Evolutionary conservation across 2,888 invertebrate species (phyloP).

Genomic region (Volucella bombylans): DNA sequence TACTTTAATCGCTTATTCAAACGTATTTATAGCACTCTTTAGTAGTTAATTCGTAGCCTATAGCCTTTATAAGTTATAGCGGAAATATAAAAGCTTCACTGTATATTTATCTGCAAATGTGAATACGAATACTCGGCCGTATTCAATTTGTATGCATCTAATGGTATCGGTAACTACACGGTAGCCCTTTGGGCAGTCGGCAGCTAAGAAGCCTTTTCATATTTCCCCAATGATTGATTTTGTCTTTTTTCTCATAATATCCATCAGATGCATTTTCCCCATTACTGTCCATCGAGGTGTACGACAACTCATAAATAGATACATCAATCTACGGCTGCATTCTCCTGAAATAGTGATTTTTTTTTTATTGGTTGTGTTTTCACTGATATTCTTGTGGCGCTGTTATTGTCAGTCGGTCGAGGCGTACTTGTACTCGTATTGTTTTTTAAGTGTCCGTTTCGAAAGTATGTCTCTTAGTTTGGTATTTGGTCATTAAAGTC

Average conservation of each 20-base stretch:
- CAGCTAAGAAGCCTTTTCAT: conserved; percentile 29
- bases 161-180: conserved; percentile 1
- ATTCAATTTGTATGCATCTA: neutral
- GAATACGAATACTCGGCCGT: conserved; percentile 17
- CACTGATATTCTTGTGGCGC: conserved; percentile 6
- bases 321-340: conserved; percentile 56
- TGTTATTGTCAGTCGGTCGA: conserved; percentile 14
- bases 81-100: conserved; percentile 32
- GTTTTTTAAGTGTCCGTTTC: conserved; percentile 53
- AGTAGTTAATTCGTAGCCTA: conserved; percentile 13
- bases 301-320: conserved; percentile 68
- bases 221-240: conserved; percentile 51
- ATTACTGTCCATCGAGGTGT: conserved; percentile 54
- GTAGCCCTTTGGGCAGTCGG: conserved; percentile 44
- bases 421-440: neutral
- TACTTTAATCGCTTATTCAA: conserved; percentile 38
- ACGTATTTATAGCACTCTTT: conserved; percentile 22
- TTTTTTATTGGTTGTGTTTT: conserved; percentile 43
- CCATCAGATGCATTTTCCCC: conserved; percentile 34
- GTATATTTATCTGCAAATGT: too few relatives aligned
- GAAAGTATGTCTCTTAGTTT: conserved; percentile 71
- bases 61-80: conserved; percentile 30
- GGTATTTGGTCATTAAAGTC: conserved; percentile 70
- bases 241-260: conserved; percentile 2
- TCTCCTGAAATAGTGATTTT: conserved; percentile 37